These are phyloP conservation scores for Periophthalmus magnuspinnatus DNA, from an alignment of 2,797 vertebrate species.

Conservation along the genomic window DNA sequence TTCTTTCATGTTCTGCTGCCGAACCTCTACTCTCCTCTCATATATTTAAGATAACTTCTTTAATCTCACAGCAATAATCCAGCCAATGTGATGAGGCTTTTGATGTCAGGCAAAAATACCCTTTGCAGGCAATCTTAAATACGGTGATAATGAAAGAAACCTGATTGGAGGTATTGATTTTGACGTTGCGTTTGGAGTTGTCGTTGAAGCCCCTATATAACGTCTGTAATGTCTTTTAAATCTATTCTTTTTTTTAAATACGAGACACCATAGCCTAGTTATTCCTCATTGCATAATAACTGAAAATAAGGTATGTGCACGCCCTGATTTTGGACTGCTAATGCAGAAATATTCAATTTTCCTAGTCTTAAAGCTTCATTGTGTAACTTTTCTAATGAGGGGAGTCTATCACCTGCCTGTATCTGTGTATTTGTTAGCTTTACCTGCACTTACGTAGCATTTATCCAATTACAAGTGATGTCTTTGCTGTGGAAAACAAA, in stretches of 20 bases:
- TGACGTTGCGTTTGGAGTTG: slow-evolving; percentile 30
- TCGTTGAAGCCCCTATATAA: neutral
- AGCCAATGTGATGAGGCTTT: slow-evolving; percentile 40
- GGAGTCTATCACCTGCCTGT: no score
- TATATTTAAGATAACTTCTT: slow-evolving; percentile 36
- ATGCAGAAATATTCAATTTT: no score
- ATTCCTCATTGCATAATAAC: neutral
- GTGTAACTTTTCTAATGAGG: no score
- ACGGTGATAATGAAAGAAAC: slow-evolving; percentile 47
- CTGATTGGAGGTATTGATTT: slow-evolving; percentile 44
- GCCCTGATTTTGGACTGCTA: no score
- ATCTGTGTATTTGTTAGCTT: no score
- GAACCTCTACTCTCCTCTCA: slow-evolving; percentile 18
- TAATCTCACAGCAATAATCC: slow-evolving; percentile 50
- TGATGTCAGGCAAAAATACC: slow-evolving; percentile 35
- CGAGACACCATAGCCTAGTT: neutral
- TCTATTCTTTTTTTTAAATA: neutral
- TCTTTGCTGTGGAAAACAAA: no score
- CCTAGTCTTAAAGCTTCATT: no score
- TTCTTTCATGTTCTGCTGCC: slow-evolving; percentile 44
- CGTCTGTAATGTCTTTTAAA: neutral
- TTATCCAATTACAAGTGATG: no score
- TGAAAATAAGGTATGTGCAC: neutral
- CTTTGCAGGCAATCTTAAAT: slow-evolving; percentile 25
- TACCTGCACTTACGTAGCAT: no score